Evolutionary conservation across 2,113 vertebrate species (phyloP), one percentile per base, ranked within the genome.

Genomic region (Agapornis roseicollis): DNA sequence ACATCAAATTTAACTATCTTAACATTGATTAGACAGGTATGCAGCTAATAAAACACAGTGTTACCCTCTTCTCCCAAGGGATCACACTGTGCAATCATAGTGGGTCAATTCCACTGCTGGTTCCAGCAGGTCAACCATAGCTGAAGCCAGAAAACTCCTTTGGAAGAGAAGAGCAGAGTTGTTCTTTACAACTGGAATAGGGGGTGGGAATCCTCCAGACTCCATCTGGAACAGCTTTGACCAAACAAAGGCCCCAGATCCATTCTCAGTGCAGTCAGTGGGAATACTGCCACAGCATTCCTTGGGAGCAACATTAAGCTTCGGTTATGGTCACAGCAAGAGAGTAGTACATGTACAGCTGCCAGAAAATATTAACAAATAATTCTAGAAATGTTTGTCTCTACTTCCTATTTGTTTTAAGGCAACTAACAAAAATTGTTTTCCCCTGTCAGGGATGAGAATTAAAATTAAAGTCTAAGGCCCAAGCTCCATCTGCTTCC

Each of bases 281-380:
- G 94, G 96, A 95, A 95, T 96, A 78, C 44, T 96, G 94, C 93
- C 96, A 96, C 80, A 33, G 69, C 86, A 93, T 96, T 96, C 93
- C 95, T 90, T 93, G 85, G 93, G 94, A 96, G 80, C 80, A 92
- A 53, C 92, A 96, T 93, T 96, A 93, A 90, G 88, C 96, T 96
- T 94, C 35, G 90, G 95, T 96, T 96, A 92, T 86, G 90, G 88
- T 91, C 96, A 79, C 93, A 96, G 93, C 90, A 94, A 95, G 94
- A 96, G 94, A 93, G 85, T 88, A 83, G 77, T 83, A 71, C 29
- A 39, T 27, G 52, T 61, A 63, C 63, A 84, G 69, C 61, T 94
- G 96, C 94, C 93, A 96, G 83, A 94, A 96, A 96, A 86, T 91
- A 94, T 95, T 88, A 94, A 91, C 94, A 95, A 94, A 96, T 95